Percentiles rank a stretch among this genome's conserved stretches.
These are phyloP conservation scores for Labeo catla DNA, from an alignment of 2,113 vertebrate genomes.

Conservation along the genomic window DNA sequence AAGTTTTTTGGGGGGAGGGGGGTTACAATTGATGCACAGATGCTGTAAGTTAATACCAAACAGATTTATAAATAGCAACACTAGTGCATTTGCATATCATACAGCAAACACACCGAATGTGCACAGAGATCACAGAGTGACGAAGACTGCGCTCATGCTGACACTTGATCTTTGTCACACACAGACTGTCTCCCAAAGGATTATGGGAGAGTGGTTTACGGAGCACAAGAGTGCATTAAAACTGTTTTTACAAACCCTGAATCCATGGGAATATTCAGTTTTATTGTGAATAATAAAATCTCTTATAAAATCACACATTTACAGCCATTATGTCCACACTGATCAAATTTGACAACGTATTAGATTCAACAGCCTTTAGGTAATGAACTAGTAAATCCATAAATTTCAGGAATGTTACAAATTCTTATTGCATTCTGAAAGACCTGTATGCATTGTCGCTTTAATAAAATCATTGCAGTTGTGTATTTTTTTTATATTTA, in stretches of 20 bases:
- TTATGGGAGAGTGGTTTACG: neutral
- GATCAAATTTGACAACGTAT: neutral
- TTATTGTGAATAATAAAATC: constrained; percentile 12
- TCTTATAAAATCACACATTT: constrained; percentile 28
- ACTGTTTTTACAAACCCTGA: neutral
- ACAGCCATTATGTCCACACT: constrained; percentile 20
- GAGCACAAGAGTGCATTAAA: neutral
- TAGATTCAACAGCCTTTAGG: neutral
- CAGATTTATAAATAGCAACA: constrained; percentile 15
- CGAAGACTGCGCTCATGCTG: neutral
- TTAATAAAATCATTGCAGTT: constrained; percentile 1
- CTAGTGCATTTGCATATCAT: neutral
- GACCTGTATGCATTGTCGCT: neutral
- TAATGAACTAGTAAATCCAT: neutral
- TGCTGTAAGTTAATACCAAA: constrained; percentile 29
- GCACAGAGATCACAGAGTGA: neutral
- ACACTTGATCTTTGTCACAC: neutral
- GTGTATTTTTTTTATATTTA: neutral
- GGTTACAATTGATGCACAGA: constrained; percentile 57
- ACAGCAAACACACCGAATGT: neutral
- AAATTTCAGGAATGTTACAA: constrained; percentile 29
- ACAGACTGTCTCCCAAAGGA: neutral
- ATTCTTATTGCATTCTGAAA: constrained; percentile 5
- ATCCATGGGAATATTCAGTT: neutral
- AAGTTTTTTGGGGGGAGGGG: neutral